Base-by-base conservation (phyloP, 2,888 invertebrate species). In the Epinotia ramella region DNA sequence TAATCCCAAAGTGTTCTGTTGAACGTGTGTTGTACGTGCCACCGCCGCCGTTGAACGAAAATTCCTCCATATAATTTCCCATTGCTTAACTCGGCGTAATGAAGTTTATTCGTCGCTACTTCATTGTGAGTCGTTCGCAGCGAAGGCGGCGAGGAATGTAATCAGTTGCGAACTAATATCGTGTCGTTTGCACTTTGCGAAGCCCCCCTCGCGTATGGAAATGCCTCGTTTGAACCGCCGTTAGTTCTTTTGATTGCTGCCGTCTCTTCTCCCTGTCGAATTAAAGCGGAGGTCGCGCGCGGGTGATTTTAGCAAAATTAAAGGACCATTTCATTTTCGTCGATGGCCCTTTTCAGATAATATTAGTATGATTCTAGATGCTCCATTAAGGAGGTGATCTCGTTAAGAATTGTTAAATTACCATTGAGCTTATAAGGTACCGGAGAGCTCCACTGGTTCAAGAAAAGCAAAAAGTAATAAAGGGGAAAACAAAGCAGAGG, bases 141-240 rank as follows among this genome's bases (percentile, higher is more conserved):
- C 84, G 87, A 84, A 88, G 87, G 87, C 87, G 88, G 86, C 89
- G 86, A 87, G 90, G 91, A 94, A 93, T 93, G 94, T 94, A 94
- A 94, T 94, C 93, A 93, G 92, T 92, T 92, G 91, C 88, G 89
- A 94, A 93, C 93, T 94, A 93, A 94, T 92, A 93, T 90, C 87
- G 87, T 89, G 91, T 88, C 92, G 88, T 90, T 90, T 86, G 78
- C 78, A 73, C 88, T 90, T 90, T 86, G 86, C 86, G 84, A 88
- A 88, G 88, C 91, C 89, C 88, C 88, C 89, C 87, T 87, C 92
- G 90, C 90, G 92, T 94, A 94, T 94, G 93, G 91, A 91, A 93
- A 93, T 92, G 92, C 88, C 90, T 91, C 91, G 90, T 91, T 89
- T 89, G 86, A 88, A 90, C 84, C 85, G 84, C 89, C 87, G 92